phyloP scores from a whole-genome alignment of 1,140 invertebrate genomes.

The Zophobas morio region DNA sequence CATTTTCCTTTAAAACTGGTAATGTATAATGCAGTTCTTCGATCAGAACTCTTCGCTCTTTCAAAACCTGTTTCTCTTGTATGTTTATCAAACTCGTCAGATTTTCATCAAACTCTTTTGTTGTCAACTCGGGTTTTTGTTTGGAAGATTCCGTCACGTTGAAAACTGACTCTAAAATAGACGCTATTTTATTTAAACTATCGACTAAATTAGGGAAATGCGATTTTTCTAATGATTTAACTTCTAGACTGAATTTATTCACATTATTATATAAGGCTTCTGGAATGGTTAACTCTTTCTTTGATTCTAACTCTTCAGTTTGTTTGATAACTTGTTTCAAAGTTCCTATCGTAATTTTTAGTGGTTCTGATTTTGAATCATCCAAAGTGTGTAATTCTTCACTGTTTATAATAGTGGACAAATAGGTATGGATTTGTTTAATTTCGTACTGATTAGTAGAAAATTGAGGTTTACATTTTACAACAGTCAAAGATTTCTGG shows the following conservation, averaged over 20 bases:
- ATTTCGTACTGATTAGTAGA: background rate
- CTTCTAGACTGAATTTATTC: constrained; percentile 17
- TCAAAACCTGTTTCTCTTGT: background rate
- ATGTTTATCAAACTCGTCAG: constrained; percentile 4
- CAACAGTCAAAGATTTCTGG: background rate
- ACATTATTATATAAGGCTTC: background rate
- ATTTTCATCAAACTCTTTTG: constrained; percentile 22
- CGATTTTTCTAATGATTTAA: constrained; percentile 5
- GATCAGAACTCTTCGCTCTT: constrained; percentile 44
- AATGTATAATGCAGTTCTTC: constrained; percentile 46
- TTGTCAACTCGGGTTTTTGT: background rate
- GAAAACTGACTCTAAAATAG: background rate
- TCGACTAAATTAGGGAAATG: constrained; percentile 3
- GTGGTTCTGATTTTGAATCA: background rate
- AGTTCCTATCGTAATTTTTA: background rate
- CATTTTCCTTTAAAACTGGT: constrained; percentile 22
- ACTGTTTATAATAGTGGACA: background rate
- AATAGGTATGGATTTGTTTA: background rate
- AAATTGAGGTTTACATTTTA: background rate
- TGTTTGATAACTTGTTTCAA: background rate
- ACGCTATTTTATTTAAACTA: background rate
- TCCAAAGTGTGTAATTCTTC: background rate
- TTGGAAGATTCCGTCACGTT: too few species aligned
- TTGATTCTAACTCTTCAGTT: background rate
- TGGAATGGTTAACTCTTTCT: background rate